These are phyloP conservation scores for Ochotona curzoniae DNA, from an alignment of 2,113 vertebrate genomes.

Conservation along the genomic window DNA sequence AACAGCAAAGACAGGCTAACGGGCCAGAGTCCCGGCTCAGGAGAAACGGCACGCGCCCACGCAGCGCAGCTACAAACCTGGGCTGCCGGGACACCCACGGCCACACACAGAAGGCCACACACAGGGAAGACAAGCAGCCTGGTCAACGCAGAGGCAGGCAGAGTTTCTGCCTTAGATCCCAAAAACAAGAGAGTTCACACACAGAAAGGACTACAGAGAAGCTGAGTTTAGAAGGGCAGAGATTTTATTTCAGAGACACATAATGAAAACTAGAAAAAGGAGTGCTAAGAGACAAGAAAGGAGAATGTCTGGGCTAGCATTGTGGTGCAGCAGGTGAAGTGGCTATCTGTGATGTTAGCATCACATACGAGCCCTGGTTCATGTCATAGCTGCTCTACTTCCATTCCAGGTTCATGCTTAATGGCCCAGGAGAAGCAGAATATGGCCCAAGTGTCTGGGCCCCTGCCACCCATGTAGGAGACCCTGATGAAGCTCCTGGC, in stretches of 20 bases:
- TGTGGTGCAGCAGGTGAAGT: too few species aligned
- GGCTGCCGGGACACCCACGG: too few species aligned
- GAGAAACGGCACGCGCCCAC: background rate
- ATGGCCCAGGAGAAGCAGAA: too few species aligned
- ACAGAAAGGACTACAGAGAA: slow-evolving; percentile 33
- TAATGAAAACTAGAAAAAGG: background rate
- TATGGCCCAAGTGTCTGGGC: too few species aligned
- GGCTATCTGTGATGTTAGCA: too few species aligned
- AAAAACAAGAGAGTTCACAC: slow-evolving; percentile 13
- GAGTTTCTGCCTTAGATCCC: background rate
- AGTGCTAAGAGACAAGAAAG: background rate
- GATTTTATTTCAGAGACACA: slow-evolving; percentile 44
- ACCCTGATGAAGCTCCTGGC: background rate
- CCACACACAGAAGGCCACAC: background rate
- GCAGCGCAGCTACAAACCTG: background rate
- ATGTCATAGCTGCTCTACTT: too few species aligned
- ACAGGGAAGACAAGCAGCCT: background rate
- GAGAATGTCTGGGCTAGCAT: too few species aligned
- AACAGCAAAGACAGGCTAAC: background rate
- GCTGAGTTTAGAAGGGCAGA: background rate
- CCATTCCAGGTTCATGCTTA: too few species aligned
- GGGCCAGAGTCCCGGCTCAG: background rate
- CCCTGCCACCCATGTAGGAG: too few species aligned
- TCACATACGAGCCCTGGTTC: too few species aligned
- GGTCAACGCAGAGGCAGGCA: background rate